These are phyloP conservation scores for Catagonus wagneri DNA, from an alignment of 2,113 vertebrate species.

Conservation along the genomic window DNA sequence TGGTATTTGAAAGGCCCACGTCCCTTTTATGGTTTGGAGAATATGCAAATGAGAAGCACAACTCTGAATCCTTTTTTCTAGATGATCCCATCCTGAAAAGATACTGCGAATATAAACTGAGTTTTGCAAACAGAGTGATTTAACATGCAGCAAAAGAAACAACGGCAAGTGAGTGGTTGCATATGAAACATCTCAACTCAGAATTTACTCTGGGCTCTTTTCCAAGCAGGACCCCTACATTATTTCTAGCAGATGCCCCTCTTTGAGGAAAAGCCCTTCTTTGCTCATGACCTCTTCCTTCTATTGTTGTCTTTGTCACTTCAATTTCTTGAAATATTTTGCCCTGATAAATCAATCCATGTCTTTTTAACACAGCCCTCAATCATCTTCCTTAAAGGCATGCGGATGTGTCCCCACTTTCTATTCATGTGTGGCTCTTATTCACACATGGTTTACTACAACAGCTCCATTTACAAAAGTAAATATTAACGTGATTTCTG, in stretches of 20 bases:
- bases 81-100: slow-evolving; percentile 9
- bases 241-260: not conserved
- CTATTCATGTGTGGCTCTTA: not conserved
- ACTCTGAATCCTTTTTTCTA: not conserved
- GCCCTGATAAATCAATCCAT: slow-evolving; percentile 1
- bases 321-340: slow-evolving; percentile 16
- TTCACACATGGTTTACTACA: slow-evolving; percentile 63
- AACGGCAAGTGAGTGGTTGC: not conserved
- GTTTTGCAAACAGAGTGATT: not conserved
- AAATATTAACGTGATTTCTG: slow-evolving; percentile 85
- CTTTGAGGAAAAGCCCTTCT: not conserved
- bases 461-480: slow-evolving; percentile 77
- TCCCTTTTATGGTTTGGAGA: not conserved
- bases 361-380: slow-evolving; percentile 23
- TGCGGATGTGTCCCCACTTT: not conserved
- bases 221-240: not conserved
- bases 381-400: not conserved
- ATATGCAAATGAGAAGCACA: not conserved
- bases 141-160: not conserved
- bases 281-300: not conserved
- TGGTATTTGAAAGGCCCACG: not conserved
- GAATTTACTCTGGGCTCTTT: not conserved
- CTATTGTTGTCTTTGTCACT: not conserved
- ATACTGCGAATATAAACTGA: not conserved
- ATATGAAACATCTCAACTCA: slow-evolving; percentile 15